Evolutionary conservation across 2,113 vertebrate species (phyloP), one percentile per base, ranked within the genome.

Genomic region (Bettongia penicillata): DNA sequence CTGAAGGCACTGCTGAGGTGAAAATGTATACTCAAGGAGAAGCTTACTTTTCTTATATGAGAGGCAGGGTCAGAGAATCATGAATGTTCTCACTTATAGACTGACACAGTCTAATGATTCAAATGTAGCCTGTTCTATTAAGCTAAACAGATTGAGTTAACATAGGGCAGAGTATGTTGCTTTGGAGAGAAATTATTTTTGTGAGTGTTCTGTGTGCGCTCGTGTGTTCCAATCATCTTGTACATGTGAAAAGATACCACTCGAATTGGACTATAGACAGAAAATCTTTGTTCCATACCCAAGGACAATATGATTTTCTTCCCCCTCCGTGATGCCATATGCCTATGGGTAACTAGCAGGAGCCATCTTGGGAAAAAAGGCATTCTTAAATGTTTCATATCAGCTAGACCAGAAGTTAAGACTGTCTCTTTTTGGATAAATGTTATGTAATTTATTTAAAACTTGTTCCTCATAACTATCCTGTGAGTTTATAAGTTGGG

Each of bases 61-160:
- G 31, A 93, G 68, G 68, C 89, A 95, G 50, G 89, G 97, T 91
- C 94, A 90, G 51, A n/a, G 89, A 84, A 94, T 97, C 97, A 97
- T 97, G 98, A 96, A 97, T 96, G n/a, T 97, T 97, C 96, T 96
- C 89, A 49, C 26, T 93, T 93, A 95, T 91, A 68, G 91, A 48
- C 47, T 84, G 96, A 91, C 9, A 61, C 90, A 94, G 90, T 91
- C 89, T 0, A 23, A 57, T 90, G 53, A 94, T 91, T 90, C 14
- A 93, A 89, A 43, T 84, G n/a, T 43, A 84, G 68, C 68, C 68
- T 84, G 91, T 28, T 23, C 51, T 91, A 93, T 90, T 90, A 51
- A 26, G 24, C 49, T 48, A 50, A 90, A 49, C 49, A 90, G 90
- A 51, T 90, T 84, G 68, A 84, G 68, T 23, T 84, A 84, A 90